Evolutionary conservation across 2,113 vertebrate genomes (phyloP).

Genomic region (Entosphenus tridentatus): DNA sequence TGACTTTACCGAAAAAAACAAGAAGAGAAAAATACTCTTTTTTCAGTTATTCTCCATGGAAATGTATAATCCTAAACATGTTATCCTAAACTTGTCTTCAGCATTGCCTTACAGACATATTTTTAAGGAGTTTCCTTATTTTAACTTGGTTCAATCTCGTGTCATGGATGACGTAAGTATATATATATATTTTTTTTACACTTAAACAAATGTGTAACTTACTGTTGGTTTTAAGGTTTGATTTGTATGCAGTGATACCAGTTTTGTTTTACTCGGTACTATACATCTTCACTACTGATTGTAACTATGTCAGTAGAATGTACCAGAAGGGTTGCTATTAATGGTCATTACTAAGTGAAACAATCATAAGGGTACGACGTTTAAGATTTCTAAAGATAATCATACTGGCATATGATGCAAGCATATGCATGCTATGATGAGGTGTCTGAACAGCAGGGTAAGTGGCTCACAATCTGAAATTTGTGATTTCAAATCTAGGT

Average conservation of each 20-base stretch:
- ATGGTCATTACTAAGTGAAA: no score
- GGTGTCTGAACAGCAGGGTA: no score
- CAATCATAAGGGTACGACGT: no score
- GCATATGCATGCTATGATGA: no score
- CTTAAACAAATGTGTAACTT: neutral
- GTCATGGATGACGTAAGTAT: constrained; percentile 80
- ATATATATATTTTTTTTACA: no score
- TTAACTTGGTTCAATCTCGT: constrained; percentile 87
- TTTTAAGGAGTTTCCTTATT: constrained; percentile 84
- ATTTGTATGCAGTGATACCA: neutral
- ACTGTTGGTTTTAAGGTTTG: neutral
- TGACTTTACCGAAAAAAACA: no score
- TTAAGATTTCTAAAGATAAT: no score
- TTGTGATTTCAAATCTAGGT: no score
- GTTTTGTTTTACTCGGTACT: neutral
- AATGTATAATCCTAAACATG: constrained; percentile 25
- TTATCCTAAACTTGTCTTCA: constrained; percentile 15
- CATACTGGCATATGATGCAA: no score
- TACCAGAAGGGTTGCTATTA: no score
- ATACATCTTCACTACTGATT: neutral
- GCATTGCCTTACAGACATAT: constrained; percentile 59
- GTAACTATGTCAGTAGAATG: neutral
- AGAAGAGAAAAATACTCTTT: no score
- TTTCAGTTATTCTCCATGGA: constrained; percentile 3
- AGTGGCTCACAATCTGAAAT: no score